Conservation (phyloP, 2,888 invertebrate genomes). For the Heteromurus nitidus region DNA sequence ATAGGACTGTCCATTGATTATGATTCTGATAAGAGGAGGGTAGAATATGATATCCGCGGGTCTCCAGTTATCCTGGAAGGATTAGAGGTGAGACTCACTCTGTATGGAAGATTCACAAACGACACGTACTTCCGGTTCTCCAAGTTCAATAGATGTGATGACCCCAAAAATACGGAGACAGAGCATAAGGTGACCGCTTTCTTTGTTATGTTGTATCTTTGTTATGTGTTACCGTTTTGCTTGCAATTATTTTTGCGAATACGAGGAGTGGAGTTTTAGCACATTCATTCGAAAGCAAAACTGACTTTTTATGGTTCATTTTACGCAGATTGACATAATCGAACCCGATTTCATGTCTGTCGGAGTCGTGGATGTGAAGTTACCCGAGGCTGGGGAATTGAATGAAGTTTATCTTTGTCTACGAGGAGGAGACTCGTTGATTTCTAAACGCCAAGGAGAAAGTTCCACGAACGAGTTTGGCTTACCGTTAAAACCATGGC, state of each 20-base stretch:
- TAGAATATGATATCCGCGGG: constrained; percentile 50
- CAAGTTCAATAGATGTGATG: constrained; percentile 66
- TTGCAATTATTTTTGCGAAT: not conserved
- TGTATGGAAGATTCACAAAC: constrained; percentile 61
- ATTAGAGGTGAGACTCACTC: constrained; percentile 53
- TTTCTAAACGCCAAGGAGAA: constrained; percentile 60
- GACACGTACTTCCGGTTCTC: constrained; percentile 60
- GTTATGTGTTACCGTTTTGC: not conserved
- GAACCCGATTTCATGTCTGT: constrained; percentile 18
- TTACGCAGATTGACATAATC: not conserved
- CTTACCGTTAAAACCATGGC: constrained; percentile 73
- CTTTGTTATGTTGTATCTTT: not conserved
- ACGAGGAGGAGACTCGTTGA: not conserved
- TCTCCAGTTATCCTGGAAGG: constrained; percentile 61
- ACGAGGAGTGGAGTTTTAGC: no score
- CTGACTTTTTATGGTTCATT: no score
- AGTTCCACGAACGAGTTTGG: constrained; percentile 2
- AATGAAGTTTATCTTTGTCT: constrained; percentile 62
- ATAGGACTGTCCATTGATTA: constrained; percentile 65
- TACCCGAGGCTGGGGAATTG: constrained; percentile 61
- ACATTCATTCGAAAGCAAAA: not conserved
- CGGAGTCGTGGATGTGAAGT: constrained; percentile 37
- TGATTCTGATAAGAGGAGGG: constrained; percentile 65
- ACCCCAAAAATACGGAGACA: constrained; percentile 52
- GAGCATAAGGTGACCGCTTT: constrained; percentile 28